Evolutionary conservation across 2,888 invertebrate genomes (phyloP), one percentile per base, ranked within the genome.

Genomic region (Cosmopolites sordidus): DNA sequence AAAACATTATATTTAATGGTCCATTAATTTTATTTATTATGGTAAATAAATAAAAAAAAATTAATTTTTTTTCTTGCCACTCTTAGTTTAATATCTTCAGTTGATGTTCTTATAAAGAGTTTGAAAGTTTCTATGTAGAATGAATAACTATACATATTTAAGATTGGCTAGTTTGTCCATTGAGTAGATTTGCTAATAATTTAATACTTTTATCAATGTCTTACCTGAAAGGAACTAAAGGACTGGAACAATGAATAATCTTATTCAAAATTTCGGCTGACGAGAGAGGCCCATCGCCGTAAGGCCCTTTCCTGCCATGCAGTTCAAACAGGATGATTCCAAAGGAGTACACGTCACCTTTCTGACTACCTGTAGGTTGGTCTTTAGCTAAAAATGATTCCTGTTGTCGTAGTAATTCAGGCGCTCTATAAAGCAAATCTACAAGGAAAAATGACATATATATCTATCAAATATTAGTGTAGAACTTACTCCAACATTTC

Each of bases 281-380:
- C 1, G 84, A 81, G 1, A 87, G 78, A 60, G 64, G 83, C 11
- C 79, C 79, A 43, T 83, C 80, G 0, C 92, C 92, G 68, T 88
- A 94, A 0, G 94, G 93, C 0, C 95, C 94, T 55, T 84, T 83
- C 0, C 95, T 77, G 11, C 89, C 86, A 69, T 93, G 87, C 61
- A 95, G 79, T 74, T 95, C 95, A 70, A 91, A 93, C 41, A 96
- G 76, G 44, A 95, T 83, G 43, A 95, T 86, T 0, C 85, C 89
- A 71, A 96, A 95, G 1, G 91, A 89, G 70, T 90, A 92, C 33
- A 89, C 82, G 70, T 92, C 92, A 0, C 88, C 90, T 62, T 86
- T 86, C 62, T 88, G 87, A 0, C 82, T 80, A 1, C 85, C 89
- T 55, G 56, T 48, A 1, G 60, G 58, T 71, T 68, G 66, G 71